Evolutionary conservation across 2,888 invertebrate species (phyloP).

Genomic region (Amorpha juglandis): DNA sequence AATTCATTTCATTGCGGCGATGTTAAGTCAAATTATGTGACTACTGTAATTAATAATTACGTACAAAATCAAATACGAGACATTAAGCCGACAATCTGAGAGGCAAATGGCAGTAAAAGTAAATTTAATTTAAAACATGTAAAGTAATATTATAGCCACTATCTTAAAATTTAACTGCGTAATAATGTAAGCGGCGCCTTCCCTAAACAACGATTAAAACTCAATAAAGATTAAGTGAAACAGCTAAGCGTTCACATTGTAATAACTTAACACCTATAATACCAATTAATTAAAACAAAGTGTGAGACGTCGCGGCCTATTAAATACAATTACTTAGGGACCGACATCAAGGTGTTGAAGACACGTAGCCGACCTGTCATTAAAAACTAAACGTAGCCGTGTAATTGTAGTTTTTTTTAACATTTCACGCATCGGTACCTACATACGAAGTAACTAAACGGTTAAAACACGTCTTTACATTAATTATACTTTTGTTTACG

Average conservation of each 20-base stretch:
- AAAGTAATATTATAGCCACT: not conserved
- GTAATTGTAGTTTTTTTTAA: conserved; percentile 62
- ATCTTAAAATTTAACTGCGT: not conserved
- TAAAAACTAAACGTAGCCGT: conserved; percentile 45
- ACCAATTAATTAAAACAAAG: conserved; percentile 45
- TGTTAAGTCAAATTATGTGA: too few species aligned
- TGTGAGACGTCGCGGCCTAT: conserved; percentile 49
- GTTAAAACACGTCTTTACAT: conserved; percentile 35
- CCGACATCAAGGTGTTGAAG: conserved; percentile 56
- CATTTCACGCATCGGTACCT: conserved; percentile 64
- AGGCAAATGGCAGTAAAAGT: too few species aligned
- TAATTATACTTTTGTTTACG: conserved; percentile 36
- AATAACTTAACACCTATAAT: conserved; percentile 35
- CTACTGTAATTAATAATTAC: too few species aligned
- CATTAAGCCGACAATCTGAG: too few species aligned
- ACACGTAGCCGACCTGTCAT: conserved; percentile 50
- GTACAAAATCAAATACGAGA: too few species aligned
- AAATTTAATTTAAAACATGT: too few species aligned
- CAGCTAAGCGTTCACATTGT: conserved; percentile 9
- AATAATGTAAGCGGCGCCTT: not conserved
- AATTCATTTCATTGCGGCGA: too few species aligned
- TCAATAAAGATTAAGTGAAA: conserved; percentile 13
- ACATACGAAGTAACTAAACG: conserved; percentile 42
- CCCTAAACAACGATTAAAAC: conserved; percentile 6
- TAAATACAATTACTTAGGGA: conserved; percentile 52